Conservation (phyloP, 1,140 invertebrate species). For the Helicoverpa armigera region DNA sequence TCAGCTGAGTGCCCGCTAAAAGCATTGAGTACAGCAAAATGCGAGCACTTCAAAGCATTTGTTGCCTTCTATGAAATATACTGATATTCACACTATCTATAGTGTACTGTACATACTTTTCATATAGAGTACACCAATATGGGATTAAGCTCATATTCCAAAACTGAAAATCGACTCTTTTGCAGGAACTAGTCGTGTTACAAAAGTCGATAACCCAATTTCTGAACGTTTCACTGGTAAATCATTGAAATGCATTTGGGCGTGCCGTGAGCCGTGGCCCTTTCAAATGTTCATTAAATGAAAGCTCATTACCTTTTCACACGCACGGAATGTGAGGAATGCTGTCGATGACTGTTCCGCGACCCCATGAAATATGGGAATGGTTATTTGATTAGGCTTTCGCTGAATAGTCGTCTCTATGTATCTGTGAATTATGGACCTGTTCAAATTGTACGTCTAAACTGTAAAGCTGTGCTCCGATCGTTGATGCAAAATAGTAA, state of each 20-base stretch:
- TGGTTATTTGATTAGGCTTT: slow-evolving; percentile 1
- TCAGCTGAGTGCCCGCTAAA: slow-evolving; percentile 35
- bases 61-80: slow-evolving; percentile 6
- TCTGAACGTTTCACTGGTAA: slow-evolving; percentile 9
- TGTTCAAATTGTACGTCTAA: too few relatives aligned
- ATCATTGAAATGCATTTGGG: slow-evolving; percentile 33
- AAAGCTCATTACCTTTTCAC: slow-evolving; percentile 33
- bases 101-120: too few relatives aligned
- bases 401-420: background rate
- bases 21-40: slow-evolving; percentile 26
- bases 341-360: slow-evolving; percentile 3
- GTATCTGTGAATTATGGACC: too few relatives aligned
- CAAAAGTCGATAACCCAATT: slow-evolving; percentile 37
- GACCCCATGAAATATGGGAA: slow-evolving; percentile 6
- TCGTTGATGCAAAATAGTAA: too few relatives aligned
- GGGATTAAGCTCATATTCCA: background rate
- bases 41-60: slow-evolving; percentile 4
- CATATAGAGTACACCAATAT: background rate
- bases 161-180: background rate
- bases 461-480: too few relatives aligned
- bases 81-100: background rate
- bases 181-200: slow-evolving; percentile 9
- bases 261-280: background rate
- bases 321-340: slow-evolving; percentile 34
- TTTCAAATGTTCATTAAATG: slow-evolving; percentile 42